Evolutionary conservation across 2,113 vertebrate species (phyloP), one percentile per base, ranked within the genome.

Genomic region (Sceloporus undulatus): DNA sequence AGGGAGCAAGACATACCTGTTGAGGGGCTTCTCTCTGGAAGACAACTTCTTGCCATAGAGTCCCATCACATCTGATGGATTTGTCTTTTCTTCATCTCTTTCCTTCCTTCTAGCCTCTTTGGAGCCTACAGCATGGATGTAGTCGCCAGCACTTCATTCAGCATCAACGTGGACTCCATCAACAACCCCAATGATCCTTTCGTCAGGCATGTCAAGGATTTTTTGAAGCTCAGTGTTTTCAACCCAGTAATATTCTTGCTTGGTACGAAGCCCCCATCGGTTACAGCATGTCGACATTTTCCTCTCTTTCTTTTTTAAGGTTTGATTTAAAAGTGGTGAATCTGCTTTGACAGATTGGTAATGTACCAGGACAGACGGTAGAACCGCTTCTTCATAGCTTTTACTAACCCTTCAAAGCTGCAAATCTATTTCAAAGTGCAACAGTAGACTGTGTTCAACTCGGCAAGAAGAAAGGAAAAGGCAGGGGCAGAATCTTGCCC

Each of bases 101-200:
- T 54, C 70, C 82, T 78, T 87, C 3, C n/a, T 52, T 27, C 5
- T 79, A 94, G 95, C 9, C 9, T 95, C 68, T 90, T 95, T 82
- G 93, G 94, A 70, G 86, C 93, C 83, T 96, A 92, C 90, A 93
- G 96, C 76, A 96, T 97, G 97, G 98, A 98, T 73, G 94, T 97
- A 13, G 94, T 97, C 6, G 79, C 97, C 93, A 98, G 97, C 92
- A 96, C 95, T 1, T 95, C 97, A 13, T 98, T 98, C 95, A 96
- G 96, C 38, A 95, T 98, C 38, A 96, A 97, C 90, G 78, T 97
- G 0, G 96, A 98, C 91, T 97, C 97, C 11, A 89, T 98, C 78
- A 96, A 96, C 94, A 97, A 97, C 54, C 96, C 97, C 3, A 90
- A 91, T 0, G 97, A 98, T 68, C 96, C 97, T 0, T 96, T 98